Evolutionary conservation across 2,113 vertebrate genomes (phyloP).

Genomic region (Mionectes macconnelli): DNA sequence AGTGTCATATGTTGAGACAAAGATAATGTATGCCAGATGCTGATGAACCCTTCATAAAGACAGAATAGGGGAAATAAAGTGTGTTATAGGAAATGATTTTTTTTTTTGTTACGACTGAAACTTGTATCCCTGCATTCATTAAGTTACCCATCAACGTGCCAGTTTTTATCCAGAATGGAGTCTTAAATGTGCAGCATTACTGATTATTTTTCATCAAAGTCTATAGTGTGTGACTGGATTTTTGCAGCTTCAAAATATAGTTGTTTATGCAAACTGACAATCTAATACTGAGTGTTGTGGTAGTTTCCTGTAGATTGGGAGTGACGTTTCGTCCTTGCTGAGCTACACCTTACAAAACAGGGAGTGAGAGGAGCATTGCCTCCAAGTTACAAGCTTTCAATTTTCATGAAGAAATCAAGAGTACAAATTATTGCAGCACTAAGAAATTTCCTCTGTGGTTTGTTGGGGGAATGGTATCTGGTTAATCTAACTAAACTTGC

Average conservation of each 20-base stretch:
- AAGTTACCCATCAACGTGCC: background rate
- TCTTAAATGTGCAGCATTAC: slow-evolving; percentile 21
- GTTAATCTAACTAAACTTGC: slow-evolving; percentile 36
- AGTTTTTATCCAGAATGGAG: slow-evolving; percentile 16
- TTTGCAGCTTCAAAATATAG: slow-evolving; percentile 35
- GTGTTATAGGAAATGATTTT: slow-evolving; percentile 5
- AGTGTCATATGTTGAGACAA: slow-evolving; percentile 60
- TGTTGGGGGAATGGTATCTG: slow-evolving; percentile 25
- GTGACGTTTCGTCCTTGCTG: background rate
- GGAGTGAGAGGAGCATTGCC: background rate
- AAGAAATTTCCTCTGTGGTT: slow-evolving; percentile 26
- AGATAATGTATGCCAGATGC: slow-evolving; percentile 14
- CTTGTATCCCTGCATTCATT: slow-evolving; percentile 39
- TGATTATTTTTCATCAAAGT: slow-evolving; percentile 53
- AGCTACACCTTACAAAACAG: background rate
- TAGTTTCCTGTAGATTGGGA: background rate
- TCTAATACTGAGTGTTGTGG: background rate
- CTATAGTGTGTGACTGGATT: slow-evolving; percentile 36
- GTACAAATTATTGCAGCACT: slow-evolving; percentile 3
- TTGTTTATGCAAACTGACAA: slow-evolving; percentile 43
- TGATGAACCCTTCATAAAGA: background rate
- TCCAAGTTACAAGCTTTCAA: slow-evolving; percentile 29
- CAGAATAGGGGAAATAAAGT: slow-evolving; percentile 43
- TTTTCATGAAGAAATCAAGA: slow-evolving; percentile 5
- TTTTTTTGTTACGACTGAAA: slow-evolving; percentile 8